phyloP scores from a whole-genome alignment of 2,113 vertebrate genomes.

The Thermophis baileyi region DNA sequence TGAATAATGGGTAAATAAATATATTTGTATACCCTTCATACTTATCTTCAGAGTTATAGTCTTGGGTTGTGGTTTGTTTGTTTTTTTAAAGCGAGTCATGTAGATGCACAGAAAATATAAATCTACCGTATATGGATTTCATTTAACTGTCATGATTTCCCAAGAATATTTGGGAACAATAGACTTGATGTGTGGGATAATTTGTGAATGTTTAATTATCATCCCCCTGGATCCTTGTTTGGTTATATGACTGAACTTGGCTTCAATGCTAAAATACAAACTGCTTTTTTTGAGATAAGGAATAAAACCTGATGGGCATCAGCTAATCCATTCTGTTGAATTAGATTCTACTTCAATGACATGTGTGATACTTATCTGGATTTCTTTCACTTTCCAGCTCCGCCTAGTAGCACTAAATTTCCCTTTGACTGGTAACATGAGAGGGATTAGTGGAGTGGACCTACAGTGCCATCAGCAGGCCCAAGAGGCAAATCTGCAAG shows the following conservation, averaged over 20 bases:
- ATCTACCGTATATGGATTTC: neutral
- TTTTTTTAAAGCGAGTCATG: neutral
- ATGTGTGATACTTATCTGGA: neutral
- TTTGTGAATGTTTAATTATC: neutral
- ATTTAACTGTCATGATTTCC: neutral
- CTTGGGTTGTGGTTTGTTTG: neutral
- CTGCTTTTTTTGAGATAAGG: neutral
- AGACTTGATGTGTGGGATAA: neutral
- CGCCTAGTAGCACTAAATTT: conserved; percentile 57
- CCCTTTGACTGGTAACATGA: conserved; percentile 45
- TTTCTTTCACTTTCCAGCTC: conserved; percentile 42
- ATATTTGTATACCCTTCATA: neutral
- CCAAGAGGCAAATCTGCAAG: conserved; percentile 54
- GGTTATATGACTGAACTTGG: neutral
- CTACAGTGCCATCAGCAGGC: conserved; percentile 67
- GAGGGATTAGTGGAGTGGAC: conserved; percentile 56
- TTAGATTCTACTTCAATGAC: neutral
- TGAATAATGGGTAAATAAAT: neutral
- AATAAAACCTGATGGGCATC: neutral
- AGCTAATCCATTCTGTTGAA: neutral
- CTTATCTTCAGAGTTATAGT: neutral
- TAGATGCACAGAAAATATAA: neutral
- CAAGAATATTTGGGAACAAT: neutral
- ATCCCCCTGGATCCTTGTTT: neutral
- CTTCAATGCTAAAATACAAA: neutral